Base-by-base conservation (phyloP, 2,888 invertebrate species). In the Mylabris sibirica region DNA sequence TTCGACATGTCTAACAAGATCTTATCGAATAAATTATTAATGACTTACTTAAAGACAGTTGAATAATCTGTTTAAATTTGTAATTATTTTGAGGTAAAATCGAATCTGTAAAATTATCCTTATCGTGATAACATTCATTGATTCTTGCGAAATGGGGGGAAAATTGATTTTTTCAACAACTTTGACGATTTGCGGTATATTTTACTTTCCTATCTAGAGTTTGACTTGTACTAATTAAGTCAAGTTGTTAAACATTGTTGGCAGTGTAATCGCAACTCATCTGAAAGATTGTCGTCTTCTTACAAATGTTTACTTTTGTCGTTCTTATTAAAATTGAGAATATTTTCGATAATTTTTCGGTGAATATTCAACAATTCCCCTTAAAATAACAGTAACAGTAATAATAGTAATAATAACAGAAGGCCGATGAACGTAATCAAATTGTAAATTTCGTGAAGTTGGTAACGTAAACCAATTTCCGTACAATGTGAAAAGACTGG, bases 391-490 rank as follows among this genome's bases (percentile, higher is more conserved):
- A 38, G 8, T 38, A 1, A 38, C 1, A 38, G 38, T 6, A 38
- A 66, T 65, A 74, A 71, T 72, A 68, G 73, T 30, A 30, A 30
- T 8, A 30, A 30, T 30, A 30, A 30, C 30, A 30, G 30, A 30
- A 30, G 30, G 30, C 5, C 30, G 30, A 4, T 30, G 3, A 75
- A 68, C 71, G 70, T 73, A 75, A 74, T 76, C 75, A 76, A 76
- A 76, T 75, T 71, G 72, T 53, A 22, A 75, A 71, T 76, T 74
- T 71, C 67, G 71, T 71, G 66, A 68, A 65, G 72, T 72, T 72
- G 74, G 75, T 76, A 76, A 73, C 74, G 74, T 76, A 75, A 76
- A 76, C 74, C 75, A 76, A 76, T 76, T 76, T 76, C 76, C 75
- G 76, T 74, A 71, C 73, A 76, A 69, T 74, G 74, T 73, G 74